phyloP scores from a whole-genome alignment of 2,113 vertebrate genomes.

The Gymnarchus niloticus region DNA sequence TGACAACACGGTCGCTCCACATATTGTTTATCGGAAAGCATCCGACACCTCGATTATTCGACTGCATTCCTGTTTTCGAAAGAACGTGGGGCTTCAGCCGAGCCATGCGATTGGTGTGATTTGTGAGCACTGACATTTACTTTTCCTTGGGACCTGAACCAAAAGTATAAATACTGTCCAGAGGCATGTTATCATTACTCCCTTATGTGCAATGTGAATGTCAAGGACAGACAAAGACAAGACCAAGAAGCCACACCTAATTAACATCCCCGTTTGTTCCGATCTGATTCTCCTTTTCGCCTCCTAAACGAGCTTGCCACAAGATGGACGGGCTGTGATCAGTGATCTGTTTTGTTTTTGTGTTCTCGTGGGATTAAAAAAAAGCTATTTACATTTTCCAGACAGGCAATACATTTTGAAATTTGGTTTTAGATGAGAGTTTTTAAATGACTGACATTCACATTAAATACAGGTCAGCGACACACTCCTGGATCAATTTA shows the following conservation, averaged over 20 bases:
- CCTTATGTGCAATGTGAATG: slow-evolving; percentile 55
- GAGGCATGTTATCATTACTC: slow-evolving; percentile 45
- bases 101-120: slow-evolving; percentile 29
- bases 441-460: slow-evolving; percentile 47
- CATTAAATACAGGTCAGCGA: slow-evolving; percentile 43
- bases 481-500: slow-evolving; percentile 28
- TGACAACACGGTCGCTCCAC: neutral
- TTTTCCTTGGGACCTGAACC: slow-evolving; percentile 50
- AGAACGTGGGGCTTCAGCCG: slow-evolving; percentile 29
- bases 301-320: slow-evolving; percentile 54
- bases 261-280: slow-evolving; percentile 58
- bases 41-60: neutral
- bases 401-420: slow-evolving; percentile 19
- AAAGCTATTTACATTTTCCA: slow-evolving; percentile 42
- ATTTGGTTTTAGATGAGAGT: slow-evolving; percentile 40
- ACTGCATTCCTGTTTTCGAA: slow-evolving; percentile 53
- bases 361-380: slow-evolving; percentile 36
- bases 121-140: slow-evolving; percentile 64
- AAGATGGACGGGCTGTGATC: slow-evolving; percentile 45
- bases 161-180: slow-evolving; percentile 34
- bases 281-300: slow-evolving; percentile 51
- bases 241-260: slow-evolving; percentile 52
- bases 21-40: neutral
- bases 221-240: slow-evolving; percentile 58
- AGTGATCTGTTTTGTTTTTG: slow-evolving; percentile 41